Base-by-base conservation (phyloP, 1,140 invertebrate genomes). In the Zaprionus ornatus region DNA sequence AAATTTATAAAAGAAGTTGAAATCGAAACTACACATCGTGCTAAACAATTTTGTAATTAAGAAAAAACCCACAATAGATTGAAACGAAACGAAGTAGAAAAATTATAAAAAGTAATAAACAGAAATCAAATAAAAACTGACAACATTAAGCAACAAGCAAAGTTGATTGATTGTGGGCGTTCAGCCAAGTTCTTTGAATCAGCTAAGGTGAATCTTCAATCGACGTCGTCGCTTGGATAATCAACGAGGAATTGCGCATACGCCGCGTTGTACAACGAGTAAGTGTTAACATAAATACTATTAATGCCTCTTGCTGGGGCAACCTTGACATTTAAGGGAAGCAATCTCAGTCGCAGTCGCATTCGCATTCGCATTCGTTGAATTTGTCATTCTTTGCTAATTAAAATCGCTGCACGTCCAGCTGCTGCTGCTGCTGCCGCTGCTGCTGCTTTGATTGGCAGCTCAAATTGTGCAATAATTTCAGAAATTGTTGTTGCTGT, bases 351-450 rank as follows among this genome's bases (percentile, higher is more conserved):
- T 17, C 15, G 37, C 17, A 48, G 7, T 50, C 19, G 21, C 45
- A 50, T 13, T 21, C 19, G 10, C 17, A 48, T 10, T 50, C 19
- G 21, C 45, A 50, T 13, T 21, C 19, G 10, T 15, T 52, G 66
- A 79, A 80, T 86, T 87, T 87, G 83, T 87, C 83, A 79, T 82
- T 81, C 61, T 68, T 62, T 56, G 80, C 64, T 87, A 87, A 87
- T 80, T 80, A 82, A 83, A 88, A 77, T 35, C 74, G 77, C 80
- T 74, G 82, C 82, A 85, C 78, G 77, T 84, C 32, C 27, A 63
- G 74, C 60, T 45, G 40, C 7, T 5, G 37, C 37, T 40, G 35
- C 35, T 37, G 9, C 32, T n/a, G 37, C 37, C 42, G 48, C 76
- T 52, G 45, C 19, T 60, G 48, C 73, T 62, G 19, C 45, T 77